Percentiles rank a stretch among this genome's conserved stretches.
These are phyloP conservation scores for Phragmatobia fuliginosa DNA, from an alignment of 2,888 invertebrate genomes.

Conservation along the genomic window DNA sequence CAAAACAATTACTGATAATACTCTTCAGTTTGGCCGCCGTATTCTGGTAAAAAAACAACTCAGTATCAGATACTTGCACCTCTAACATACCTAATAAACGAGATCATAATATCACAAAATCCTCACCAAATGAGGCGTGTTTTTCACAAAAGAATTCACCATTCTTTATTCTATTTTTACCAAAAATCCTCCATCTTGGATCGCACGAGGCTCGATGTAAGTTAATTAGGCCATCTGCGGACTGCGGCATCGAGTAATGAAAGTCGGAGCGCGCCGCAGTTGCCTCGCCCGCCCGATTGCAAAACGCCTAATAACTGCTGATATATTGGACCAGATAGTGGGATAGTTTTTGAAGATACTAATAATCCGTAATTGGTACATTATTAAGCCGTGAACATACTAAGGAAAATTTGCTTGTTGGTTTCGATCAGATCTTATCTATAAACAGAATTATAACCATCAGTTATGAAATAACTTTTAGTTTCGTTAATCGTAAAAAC, in stretches of 20 bases:
- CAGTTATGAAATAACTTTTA: no score
- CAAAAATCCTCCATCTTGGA: slow-evolving; percentile 17
- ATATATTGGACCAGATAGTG: slow-evolving; percentile 18
- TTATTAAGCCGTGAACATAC: background rate
- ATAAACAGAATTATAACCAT: no score
- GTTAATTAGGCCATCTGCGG: slow-evolving; percentile 42
- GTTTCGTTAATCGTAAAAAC: no score
- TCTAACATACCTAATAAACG: background rate
- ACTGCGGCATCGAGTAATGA: slow-evolving; percentile 35
- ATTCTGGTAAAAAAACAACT: no score
- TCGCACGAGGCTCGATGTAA: slow-evolving; percentile 21
- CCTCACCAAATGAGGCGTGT: background rate
- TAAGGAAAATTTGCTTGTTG: background rate
- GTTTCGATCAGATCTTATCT: background rate
- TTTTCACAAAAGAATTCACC: slow-evolving; percentile 1
- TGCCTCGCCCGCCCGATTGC: slow-evolving; percentile 24
- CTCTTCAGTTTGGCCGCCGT: no score
- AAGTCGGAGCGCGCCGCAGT: slow-evolving; percentile 29
- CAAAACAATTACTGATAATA: no score
- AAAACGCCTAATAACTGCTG: slow-evolving; percentile 27
- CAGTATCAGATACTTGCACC: background rate
- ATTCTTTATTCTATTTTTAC: slow-evolving; percentile 9
- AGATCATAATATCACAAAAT: slow-evolving; percentile 4
- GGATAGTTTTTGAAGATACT: background rate
- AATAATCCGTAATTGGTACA: background rate